phyloP scores from a whole-genome alignment of 2,113 vertebrate genomes.

The Ardeotis arabs region DNA sequence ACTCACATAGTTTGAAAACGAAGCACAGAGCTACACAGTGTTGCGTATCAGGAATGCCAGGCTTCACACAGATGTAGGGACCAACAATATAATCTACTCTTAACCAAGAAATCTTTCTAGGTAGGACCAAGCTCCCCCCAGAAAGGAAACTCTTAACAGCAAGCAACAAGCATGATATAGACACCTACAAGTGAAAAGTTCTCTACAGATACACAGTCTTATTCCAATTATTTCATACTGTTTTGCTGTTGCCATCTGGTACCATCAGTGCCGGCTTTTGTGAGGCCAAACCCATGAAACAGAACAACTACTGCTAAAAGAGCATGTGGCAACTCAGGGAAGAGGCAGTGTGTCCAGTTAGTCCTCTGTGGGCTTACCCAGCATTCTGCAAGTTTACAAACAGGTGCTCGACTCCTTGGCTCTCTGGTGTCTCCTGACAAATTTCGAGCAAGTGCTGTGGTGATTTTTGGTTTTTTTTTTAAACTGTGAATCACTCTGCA shows the following conservation, averaged over 20 bases:
- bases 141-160: background rate
- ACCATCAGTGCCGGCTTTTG: background rate
- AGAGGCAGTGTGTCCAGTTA: fast-evolving
- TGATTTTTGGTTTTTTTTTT: background rate
- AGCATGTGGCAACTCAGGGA: fast-evolving
- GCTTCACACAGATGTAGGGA: background rate
- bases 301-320: background rate
- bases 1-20: background rate
- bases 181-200: background rate
- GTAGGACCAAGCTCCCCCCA: background rate
- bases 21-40: background rate
- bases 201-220: background rate
- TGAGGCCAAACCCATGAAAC: background rate
- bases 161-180: background rate
- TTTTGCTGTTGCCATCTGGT: background rate
- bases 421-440: background rate
- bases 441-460: background rate
- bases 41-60: background rate
- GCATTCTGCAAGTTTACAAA: background rate
- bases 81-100: background rate
- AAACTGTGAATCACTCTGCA: background rate
- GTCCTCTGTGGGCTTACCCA: background rate
- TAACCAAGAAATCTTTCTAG: background rate
- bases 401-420: background rate
- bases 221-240: background rate